Conservation (phyloP, 2,113 vertebrate species). For the Trogon surrucura region DNA sequence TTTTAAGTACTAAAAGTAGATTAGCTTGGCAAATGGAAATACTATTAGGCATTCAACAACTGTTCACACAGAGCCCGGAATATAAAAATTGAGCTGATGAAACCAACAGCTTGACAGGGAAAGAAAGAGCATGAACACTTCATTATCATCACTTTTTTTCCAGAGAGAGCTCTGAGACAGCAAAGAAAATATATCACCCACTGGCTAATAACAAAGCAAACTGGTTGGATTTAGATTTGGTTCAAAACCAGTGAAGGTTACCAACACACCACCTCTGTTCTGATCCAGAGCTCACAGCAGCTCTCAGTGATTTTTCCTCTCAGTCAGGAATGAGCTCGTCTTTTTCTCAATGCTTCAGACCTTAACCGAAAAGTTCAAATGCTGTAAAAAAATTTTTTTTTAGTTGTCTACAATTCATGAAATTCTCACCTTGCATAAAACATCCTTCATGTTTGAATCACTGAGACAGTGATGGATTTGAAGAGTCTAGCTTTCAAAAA, state of each 20-base stretch:
- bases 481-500: not conserved
- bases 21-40: not conserved
- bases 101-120: not conserved
- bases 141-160: not conserved
- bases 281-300: not conserved
- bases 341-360: not conserved
- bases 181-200: not conserved
- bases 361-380: not conserved
- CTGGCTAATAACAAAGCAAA: not conserved
- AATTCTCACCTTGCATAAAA: not conserved
- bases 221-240: not conserved
- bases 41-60: not conserved
- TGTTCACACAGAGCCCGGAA: not conserved
- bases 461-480: not conserved
- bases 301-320: not conserved
- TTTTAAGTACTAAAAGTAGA: slow-evolving; percentile 12
- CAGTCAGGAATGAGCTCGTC: not conserved
- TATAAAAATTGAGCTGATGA: not conserved
- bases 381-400: not conserved
- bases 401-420: not conserved
- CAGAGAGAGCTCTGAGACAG: not conserved
- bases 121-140: not conserved
- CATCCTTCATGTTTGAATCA: not conserved
- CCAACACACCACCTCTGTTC: not conserved
- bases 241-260: not conserved